Conservation (phyloP, 2,113 vertebrate genomes). For the Cochlearius cochlearius region DNA sequence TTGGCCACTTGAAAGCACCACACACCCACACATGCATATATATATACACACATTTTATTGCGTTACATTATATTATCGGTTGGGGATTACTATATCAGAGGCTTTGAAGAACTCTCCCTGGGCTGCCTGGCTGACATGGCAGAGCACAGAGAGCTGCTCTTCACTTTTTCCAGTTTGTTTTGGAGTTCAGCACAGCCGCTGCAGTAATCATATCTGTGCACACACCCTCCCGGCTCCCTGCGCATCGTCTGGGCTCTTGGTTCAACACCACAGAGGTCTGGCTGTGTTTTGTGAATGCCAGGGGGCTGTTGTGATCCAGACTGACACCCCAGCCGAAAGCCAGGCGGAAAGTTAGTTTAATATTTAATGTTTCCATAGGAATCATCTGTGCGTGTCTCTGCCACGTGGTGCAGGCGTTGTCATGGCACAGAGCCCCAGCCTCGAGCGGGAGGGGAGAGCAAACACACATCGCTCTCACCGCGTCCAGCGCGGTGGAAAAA, state of each 20-base stretch:
- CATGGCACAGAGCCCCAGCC: conserved; percentile 5
- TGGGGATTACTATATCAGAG: neutral
- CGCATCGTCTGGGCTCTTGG: neutral
- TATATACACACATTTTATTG: neutral
- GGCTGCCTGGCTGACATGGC: neutral
- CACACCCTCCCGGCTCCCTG: neutral
- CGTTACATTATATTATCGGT: neutral
- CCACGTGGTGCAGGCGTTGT: neutral
- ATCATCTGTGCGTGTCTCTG: neutral
- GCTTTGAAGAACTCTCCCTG: neutral
- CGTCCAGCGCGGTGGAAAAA: neutral
- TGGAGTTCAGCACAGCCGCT: neutral
- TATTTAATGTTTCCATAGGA: conserved; percentile 20
- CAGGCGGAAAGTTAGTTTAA: neutral
- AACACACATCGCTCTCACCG: neutral
- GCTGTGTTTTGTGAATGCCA: neutral
- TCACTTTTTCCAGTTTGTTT: neutral
- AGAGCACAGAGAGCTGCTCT: neutral
- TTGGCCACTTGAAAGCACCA: neutral
- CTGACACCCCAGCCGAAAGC: neutral
- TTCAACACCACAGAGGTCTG: neutral
- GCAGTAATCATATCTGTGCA: neutral
- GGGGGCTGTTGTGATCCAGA: neutral
- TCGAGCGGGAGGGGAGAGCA: neutral
- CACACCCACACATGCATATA: neutral